Evolutionary conservation across 1,140 invertebrate genomes (phyloP).

Genomic region (Tachypleus tridentatus): DNA sequence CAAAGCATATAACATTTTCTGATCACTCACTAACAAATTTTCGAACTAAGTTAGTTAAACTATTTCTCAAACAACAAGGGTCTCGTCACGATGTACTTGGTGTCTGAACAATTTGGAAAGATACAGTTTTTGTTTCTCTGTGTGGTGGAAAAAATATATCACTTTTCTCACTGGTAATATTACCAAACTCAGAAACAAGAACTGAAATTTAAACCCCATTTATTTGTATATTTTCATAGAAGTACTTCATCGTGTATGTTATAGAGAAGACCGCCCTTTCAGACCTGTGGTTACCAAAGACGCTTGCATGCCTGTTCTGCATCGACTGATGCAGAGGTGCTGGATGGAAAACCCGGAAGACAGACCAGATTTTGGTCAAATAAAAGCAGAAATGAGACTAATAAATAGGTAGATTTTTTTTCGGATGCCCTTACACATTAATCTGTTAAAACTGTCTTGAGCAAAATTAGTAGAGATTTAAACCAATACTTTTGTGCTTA

Average conservation of each 20-base stretch:
- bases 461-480: no score
- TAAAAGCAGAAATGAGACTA: slow-evolving; percentile 50
- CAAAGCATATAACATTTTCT: no score
- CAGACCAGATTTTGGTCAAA: slow-evolving; percentile 57
- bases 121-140: no score
- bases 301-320: slow-evolving; percentile 51
- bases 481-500: no score
- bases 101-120: no score
- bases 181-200: background rate
- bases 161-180: background rate
- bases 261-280: slow-evolving; percentile 55
- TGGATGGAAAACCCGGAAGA: slow-evolving; percentile 69
- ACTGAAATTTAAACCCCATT: background rate
- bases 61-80: no score
- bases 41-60: no score
- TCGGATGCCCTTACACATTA: no score
- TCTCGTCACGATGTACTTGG: no score
- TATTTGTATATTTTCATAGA: slow-evolving; percentile 42
- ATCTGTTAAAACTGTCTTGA: no score
- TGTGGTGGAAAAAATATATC: no score
- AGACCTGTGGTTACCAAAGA: slow-evolving; percentile 52
- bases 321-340: slow-evolving; percentile 59
- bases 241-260: slow-evolving; percentile 56
- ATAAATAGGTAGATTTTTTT: slow-evolving; percentile 51
- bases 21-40: no score